Conservation (phyloP, 2,797 vertebrate species). For the Helostoma temminkii region DNA sequence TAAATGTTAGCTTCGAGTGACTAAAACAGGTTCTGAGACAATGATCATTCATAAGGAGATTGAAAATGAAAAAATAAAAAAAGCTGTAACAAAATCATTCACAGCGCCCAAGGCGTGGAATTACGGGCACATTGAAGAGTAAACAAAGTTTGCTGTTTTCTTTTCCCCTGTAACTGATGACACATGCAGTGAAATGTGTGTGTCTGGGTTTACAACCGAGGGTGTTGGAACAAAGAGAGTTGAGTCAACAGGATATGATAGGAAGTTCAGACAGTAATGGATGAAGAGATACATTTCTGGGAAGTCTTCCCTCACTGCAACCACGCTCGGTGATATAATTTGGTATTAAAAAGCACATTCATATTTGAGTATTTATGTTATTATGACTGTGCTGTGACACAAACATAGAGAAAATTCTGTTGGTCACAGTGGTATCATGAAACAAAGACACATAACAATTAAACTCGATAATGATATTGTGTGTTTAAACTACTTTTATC, state of each 20-base stretch:
- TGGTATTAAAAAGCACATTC: too few species aligned
- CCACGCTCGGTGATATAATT: slow-evolving; percentile 63
- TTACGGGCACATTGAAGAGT: slow-evolving; percentile 61
- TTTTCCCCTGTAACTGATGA: slow-evolving; percentile 77
- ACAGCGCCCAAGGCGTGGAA: slow-evolving; percentile 55
- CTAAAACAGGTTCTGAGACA: slow-evolving; percentile 18
- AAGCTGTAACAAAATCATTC: slow-evolving; percentile 36
- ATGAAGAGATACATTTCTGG: slow-evolving; percentile 86
- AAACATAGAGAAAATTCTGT: background rate
- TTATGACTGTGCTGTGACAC: background rate
- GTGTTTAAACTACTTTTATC: background rate
- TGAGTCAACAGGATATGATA: slow-evolving; percentile 98
- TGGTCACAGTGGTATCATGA: background rate
- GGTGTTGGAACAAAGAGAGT: slow-evolving; percentile 90
- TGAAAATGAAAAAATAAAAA: slow-evolving; percentile 13
- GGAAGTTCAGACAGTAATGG: slow-evolving; percentile 88
- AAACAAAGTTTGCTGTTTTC: slow-evolving; percentile 70
- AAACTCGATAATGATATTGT: background rate
- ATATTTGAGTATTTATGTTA: background rate
- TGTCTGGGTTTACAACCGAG: slow-evolving; percentile 73
- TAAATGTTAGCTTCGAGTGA: slow-evolving; percentile 8
- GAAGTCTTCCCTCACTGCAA: slow-evolving; percentile 87
- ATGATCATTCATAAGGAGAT: slow-evolving; percentile 26
- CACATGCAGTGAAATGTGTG: slow-evolving; percentile 73
- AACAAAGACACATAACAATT: background rate